phyloP scores from a whole-genome alignment of 2,888 invertebrate species.

The Biston betularia region DNA sequence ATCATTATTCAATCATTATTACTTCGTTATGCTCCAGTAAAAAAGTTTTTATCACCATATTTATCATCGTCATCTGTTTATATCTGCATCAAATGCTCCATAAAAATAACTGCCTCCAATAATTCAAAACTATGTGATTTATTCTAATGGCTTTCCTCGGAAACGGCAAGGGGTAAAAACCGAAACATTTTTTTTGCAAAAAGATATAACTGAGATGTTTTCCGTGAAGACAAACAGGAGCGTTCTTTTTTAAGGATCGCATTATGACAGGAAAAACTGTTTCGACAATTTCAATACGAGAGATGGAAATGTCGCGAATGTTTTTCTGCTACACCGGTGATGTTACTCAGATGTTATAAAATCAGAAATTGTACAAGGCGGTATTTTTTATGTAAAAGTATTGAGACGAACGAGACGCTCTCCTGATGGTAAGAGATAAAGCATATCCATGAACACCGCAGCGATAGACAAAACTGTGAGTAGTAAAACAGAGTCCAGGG shows the following conservation, averaged over 20 bases:
- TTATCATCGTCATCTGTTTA: slow-evolving; percentile 22
- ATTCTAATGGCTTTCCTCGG: slow-evolving; percentile 29
- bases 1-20: no score
- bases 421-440: no score
- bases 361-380: slow-evolving; percentile 5
- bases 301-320: slow-evolving; percentile 36
- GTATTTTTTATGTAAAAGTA: no score
- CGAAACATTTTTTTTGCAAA: slow-evolving; percentile 26
- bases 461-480: no score
- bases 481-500: no score
- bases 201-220: slow-evolving; percentile 33
- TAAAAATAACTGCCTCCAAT: slow-evolving; percentile 28
- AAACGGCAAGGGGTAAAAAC: slow-evolving; percentile 26
- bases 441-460: no score
- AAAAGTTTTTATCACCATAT: slow-evolving; percentile 8
- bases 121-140: slow-evolving; percentile 37
- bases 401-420: not conserved
- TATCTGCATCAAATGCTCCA: slow-evolving; percentile 23
- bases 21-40: no score
- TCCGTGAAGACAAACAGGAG: slow-evolving; percentile 31
- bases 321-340: slow-evolving; percentile 28
- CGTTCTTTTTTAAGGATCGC: slow-evolving; percentile 14
- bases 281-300: slow-evolving; percentile 42
- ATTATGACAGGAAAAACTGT: slow-evolving; percentile 35
- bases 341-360: slow-evolving; percentile 17